Conservation (phyloP, 2,113 vertebrate species). For the Takifugu flavidus region DNA sequence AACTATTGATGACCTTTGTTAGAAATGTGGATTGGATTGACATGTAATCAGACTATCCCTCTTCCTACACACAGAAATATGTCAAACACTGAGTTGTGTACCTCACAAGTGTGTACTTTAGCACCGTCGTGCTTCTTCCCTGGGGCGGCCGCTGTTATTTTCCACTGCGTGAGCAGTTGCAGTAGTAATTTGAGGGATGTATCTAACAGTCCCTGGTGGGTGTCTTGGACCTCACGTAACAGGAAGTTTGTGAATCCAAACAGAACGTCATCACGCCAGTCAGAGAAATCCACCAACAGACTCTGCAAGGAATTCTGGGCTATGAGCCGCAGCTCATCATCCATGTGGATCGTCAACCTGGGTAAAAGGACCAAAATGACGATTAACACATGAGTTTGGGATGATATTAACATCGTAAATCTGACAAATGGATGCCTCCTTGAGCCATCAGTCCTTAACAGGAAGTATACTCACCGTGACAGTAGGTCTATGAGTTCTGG, state of each 20-base stretch:
- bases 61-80: not conserved
- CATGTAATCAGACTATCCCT: not conserved
- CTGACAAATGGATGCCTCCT: not conserved
- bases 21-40: not conserved
- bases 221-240: constrained; percentile 91
- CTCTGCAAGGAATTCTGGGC: constrained; percentile 97
- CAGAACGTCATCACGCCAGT: constrained; percentile 94
- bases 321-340: constrained; percentile 93
- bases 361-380: not conserved
- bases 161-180: constrained; percentile 95
- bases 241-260: constrained; percentile 95
- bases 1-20: too few species aligned
- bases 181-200: constrained; percentile 89
- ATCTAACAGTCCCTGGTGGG: constrained; percentile 89
- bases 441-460: not conserved
- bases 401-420: not conserved
- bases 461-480: constrained; percentile 44
- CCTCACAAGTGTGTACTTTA: constrained; percentile 82
- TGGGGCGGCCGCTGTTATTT: constrained; percentile 83
- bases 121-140: constrained; percentile 77
- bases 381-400: not conserved
- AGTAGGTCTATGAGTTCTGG: constrained; percentile 93
- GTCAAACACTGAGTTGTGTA: constrained; percentile 41
- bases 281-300: constrained; percentile 89
- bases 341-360: constrained; percentile 94